phyloP scores from a whole-genome alignment of 1,140 invertebrate genomes.

The Zaprionus davidi region DNA sequence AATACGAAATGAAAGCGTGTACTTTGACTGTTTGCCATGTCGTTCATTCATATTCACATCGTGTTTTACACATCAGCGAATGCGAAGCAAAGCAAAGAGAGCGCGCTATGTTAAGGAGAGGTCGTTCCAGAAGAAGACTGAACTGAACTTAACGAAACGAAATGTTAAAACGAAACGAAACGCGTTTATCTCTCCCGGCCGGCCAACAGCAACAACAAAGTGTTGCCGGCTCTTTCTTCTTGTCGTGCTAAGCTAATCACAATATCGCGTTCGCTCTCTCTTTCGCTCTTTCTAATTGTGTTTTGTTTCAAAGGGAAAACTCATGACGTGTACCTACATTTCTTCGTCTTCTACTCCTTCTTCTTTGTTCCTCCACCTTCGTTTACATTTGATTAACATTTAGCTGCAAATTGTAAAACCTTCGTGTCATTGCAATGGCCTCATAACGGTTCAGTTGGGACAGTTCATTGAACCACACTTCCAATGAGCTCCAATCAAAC shows the following conservation, averaged over 20 bases:
- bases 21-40: conserved; percentile 71
- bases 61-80: conserved; percentile 61
- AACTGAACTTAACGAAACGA: conserved; percentile 43
- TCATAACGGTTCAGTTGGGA: conserved; percentile 36
- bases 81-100: conserved; percentile 38
- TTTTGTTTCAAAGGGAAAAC: conserved; percentile 47
- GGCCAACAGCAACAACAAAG: conserved; percentile 28
- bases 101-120: background rate
- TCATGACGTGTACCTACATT: conserved; percentile 59
- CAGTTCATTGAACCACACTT: conserved; percentile 49
- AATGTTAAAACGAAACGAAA: conserved; percentile 15
- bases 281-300: conserved; percentile 1
- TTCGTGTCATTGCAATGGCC: conserved; percentile 28
- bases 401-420: conserved; percentile 55
- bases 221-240: conserved; percentile 13
- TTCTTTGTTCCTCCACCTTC: background rate
- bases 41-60: conserved; percentile 76
- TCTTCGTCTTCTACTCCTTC: background rate
- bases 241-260: conserved; percentile 49
- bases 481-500: conserved; percentile 37
- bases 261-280: conserved; percentile 18
- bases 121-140: conserved; percentile 15
- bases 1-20: conserved; percentile 71
- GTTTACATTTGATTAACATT: conserved; percentile 62
- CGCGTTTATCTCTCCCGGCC: conserved; percentile 48